Conservation (phyloP, 2,888 invertebrate species). For the Frankliniella intonsa region DNA sequence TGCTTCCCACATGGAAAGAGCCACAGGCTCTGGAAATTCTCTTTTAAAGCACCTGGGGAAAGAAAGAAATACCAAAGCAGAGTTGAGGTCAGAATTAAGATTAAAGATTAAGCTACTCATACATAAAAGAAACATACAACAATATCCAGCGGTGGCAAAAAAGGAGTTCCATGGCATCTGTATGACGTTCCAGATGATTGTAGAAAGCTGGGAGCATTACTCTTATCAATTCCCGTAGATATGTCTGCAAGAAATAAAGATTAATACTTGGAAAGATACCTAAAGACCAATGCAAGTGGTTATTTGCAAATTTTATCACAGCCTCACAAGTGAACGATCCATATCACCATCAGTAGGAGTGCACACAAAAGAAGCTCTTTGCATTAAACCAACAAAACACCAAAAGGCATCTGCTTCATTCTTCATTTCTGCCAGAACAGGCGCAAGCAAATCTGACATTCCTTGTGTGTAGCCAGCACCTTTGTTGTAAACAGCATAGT, state of each 20-base stretch:
- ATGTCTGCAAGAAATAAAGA: conserved; percentile 54
- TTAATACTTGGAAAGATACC: conserved; percentile 27
- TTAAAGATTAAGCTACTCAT: neutral
- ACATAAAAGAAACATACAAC: conserved; percentile 55
- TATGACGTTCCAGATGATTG: conserved; percentile 73
- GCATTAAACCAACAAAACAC: conserved; percentile 97
- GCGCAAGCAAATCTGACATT: conserved; percentile 94
- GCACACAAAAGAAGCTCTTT: conserved; percentile 88
- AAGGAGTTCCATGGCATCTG: conserved; percentile 82
- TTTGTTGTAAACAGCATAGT: conserved; percentile 87
- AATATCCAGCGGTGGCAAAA: conserved; percentile 96
- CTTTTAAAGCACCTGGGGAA: conserved; percentile 78
- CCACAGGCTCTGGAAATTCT: conserved; percentile 84
- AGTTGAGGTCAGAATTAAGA: neutral
- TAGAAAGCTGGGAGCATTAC: conserved; percentile 90
- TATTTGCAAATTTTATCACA: conserved; percentile 26
- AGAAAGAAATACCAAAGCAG: neutral
- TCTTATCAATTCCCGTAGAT: conserved; percentile 78
- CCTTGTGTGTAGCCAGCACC: conserved; percentile 86
- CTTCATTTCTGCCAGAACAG: conserved; percentile 86
- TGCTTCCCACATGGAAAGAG: conserved; percentile 90
- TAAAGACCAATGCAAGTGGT: conserved; percentile 8
- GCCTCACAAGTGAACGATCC: conserved; percentile 77
- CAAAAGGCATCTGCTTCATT: conserved; percentile 96
- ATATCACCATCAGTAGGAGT: conserved; percentile 92